Evolutionary conservation across 2,888 invertebrate species (phyloP), one percentile per base, ranked within the genome.

Genomic region (Xylophagus ater): DNA sequence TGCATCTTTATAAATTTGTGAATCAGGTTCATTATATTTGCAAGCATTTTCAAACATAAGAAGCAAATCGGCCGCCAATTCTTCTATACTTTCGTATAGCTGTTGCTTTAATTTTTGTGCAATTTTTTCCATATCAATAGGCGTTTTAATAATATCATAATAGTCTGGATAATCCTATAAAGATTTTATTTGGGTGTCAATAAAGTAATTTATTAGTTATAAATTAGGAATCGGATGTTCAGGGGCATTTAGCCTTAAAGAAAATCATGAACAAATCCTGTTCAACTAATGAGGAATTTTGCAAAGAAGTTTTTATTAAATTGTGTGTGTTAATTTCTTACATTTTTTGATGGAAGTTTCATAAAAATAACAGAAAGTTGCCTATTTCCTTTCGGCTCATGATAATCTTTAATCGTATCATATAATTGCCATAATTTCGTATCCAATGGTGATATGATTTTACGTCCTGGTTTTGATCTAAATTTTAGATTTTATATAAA

Each of bases 21-120:
- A 94, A 57, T 94, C 94, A 0, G 96, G 94, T 57, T 96, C 96
- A 60, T 96, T 96, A 58, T 90, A 96, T 58, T 89, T 92, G 69
- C 92, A 94, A 2, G 96, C 94, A 60, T 96, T 96, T 54, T 90
- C 90, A 52, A 93, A 85, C 90, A 96, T 93, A 34, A 90, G 67
- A 51, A 86, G 75, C 51, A 96, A 82, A 65, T 96, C 96, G 0
- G 81, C 75, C 0, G 87, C 83, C 36, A 96, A 64, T 47, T 93
- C 92, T 49, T 92, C 92, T 17, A 94, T 71, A 14, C 74, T 77
- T 34, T 79, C 80, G 58, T 94, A 96, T 0, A 66, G 66, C 42
- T 71, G 74, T 45, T 76, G 77, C 61, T 86, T 87, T 20, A 89
- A 65, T 54, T 88, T 88, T 40, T 84, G 83, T 0, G 86, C 82